phyloP scores from a whole-genome alignment of 2,797 vertebrate genomes.

The Phrynocephalus vlangalii region DNA sequence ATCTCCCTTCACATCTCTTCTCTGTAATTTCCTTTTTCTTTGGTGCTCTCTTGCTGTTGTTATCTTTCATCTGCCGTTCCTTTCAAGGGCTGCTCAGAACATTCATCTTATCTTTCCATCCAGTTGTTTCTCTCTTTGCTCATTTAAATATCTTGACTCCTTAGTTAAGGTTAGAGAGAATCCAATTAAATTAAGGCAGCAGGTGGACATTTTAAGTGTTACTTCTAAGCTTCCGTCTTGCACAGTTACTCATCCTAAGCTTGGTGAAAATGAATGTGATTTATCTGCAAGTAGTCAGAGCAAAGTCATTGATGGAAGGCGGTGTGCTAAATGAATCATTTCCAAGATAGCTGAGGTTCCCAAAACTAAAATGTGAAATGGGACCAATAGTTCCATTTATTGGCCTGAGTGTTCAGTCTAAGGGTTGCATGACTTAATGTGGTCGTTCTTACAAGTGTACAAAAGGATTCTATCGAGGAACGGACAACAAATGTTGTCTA shows the following conservation, averaged over 20 bases:
- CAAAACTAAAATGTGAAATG: neutral
- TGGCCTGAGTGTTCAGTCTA: neutral
- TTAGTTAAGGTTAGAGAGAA: slow-evolving; percentile 39
- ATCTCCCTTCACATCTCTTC: slow-evolving; percentile 41
- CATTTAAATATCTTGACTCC: slow-evolving; percentile 53
- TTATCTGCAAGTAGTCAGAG: slow-evolving; percentile 13
- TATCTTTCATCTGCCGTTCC: slow-evolving; percentile 10
- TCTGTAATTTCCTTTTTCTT: slow-evolving; percentile 39
- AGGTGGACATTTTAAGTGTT: slow-evolving; percentile 29
- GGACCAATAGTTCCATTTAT: neutral
- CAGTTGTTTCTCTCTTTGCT: slow-evolving; percentile 36
- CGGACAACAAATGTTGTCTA: neutral
- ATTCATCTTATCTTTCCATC: slow-evolving; percentile 32
- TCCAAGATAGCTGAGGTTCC: slow-evolving; percentile 13
- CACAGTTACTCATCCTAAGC: slow-evolving; percentile 15
- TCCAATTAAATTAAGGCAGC: slow-evolving; percentile 27
- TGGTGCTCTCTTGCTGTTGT: neutral
- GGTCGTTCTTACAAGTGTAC: neutral
- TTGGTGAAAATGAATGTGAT: slow-evolving; percentile 18
- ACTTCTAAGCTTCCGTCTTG: slow-evolving; percentile 1
- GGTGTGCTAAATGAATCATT: neutral
- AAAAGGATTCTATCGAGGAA: neutral
- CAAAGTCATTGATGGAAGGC: neutral
- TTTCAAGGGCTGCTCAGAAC: slow-evolving; percentile 29
- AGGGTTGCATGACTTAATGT: neutral